These are phyloP conservation scores for Platorchestia sp. DNA, from an alignment of 1,140 invertebrate species.

Conservation along the genomic window DNA sequence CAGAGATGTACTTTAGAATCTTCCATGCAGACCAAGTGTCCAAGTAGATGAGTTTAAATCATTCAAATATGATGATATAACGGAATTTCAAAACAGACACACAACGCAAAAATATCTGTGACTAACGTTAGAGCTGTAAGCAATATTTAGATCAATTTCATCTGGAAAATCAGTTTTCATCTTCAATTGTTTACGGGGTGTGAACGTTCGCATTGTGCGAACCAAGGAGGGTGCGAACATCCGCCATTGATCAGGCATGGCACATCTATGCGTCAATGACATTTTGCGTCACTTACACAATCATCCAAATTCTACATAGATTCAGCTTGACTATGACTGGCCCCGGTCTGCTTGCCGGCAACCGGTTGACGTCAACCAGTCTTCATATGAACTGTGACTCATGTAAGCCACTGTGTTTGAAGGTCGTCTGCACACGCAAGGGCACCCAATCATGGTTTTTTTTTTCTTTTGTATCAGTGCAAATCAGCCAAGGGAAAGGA, in stretches of 20 bases:
- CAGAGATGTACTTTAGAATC: not conserved
- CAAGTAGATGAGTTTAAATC: not conserved
- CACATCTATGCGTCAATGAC: not conserved
- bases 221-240: not conserved
- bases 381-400: not conserved
- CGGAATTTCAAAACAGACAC: not conserved
- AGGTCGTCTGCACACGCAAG: not conserved
- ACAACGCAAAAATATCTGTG: not conserved
- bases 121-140: not conserved
- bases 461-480: not conserved
- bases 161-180: not conserved
- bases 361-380: not conserved
- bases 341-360: not conserved
- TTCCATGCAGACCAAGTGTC: not conserved
- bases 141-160: not conserved
- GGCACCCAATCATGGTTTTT: not conserved
- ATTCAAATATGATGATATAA: not conserved
- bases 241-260: not conserved
- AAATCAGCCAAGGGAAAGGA: not conserved
- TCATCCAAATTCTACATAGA: not conserved
- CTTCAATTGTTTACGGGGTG: not conserved
- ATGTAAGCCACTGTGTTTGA: not conserved
- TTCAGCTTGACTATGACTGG: not conserved
- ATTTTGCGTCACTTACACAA: not conserved
- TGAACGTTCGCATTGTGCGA: not conserved